Percentiles rank a stretch among this genome's conserved stretches.
Conservation (phyloP, 2,888 invertebrate species). For the Chelonus formosanus region DNA sequence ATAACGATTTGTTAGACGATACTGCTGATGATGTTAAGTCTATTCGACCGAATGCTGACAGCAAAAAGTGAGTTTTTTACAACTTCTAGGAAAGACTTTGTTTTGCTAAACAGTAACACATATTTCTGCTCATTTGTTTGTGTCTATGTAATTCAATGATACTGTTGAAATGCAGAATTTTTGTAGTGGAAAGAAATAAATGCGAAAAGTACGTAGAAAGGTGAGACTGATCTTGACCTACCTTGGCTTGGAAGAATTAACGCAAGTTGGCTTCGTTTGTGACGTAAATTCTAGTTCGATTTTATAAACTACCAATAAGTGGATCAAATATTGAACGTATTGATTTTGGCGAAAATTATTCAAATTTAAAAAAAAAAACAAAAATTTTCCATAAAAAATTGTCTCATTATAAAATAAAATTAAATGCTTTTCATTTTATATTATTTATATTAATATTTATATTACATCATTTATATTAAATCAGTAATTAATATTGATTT, state of each 20-base stretch:
- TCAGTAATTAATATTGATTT: too few relatives aligned
- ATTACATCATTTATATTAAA: too few relatives aligned
- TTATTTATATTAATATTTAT: too few relatives aligned
- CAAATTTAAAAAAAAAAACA: too few relatives aligned
- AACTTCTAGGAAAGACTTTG: too few relatives aligned
- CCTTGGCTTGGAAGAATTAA: conserved; percentile 41
- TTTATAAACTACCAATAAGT: neutral
- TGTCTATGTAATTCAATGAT: conserved; percentile 4
- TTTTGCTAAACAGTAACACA: neutral
- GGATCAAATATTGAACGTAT: conserved; percentile 9
- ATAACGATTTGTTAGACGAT: conserved; percentile 74
- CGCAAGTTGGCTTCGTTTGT: conserved; percentile 48
- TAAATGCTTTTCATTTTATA: too few relatives aligned
- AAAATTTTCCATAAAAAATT: too few relatives aligned
- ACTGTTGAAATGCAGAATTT: neutral
- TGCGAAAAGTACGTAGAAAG: conserved; percentile 10
- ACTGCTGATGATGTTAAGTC: conserved; percentile 76
- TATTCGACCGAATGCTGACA: conserved; percentile 73
- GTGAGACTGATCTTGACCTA: conserved; percentile 56
- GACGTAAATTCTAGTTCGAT: conserved; percentile 41
- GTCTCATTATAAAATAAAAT: too few relatives aligned
- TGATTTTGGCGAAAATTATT: neutral
- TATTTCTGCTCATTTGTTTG: neutral
- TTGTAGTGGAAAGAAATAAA: neutral
- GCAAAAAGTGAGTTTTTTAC: conserved; percentile 71